Percentiles rank a stretch among this genome's conserved stretches.
phyloP scores from a whole-genome alignment of 2,888 invertebrate genomes.

The Parapristionchus giblindavisi region DNA sequence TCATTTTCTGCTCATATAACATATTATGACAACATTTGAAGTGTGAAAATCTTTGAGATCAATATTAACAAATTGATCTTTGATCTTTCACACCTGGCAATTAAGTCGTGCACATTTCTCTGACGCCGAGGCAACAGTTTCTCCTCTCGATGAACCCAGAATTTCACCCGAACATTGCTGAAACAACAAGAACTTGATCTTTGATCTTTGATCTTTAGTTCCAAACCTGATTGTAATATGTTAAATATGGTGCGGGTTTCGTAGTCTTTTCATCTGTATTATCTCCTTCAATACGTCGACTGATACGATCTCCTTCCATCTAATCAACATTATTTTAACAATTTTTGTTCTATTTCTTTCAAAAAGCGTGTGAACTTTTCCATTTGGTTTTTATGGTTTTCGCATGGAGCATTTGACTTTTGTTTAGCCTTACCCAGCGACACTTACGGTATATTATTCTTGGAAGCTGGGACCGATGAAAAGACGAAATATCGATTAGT shows the following conservation, averaged over 20 bases:
- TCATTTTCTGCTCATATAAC: too few relatives aligned
- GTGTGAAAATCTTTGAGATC: too few relatives aligned
- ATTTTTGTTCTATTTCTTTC: too few relatives aligned
- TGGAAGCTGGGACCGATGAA: too few relatives aligned
- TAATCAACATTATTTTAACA: too few relatives aligned
- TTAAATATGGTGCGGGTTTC: slow-evolving; percentile 30
- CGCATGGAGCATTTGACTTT: too few relatives aligned
- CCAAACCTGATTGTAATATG: slow-evolving; percentile 38
- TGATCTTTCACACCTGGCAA: slow-evolving; percentile 25
- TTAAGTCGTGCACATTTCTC: slow-evolving; percentile 41
- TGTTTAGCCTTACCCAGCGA: too few relatives aligned
- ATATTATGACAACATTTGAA: too few relatives aligned
- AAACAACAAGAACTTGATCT: neutral
- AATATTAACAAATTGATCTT: neutral
- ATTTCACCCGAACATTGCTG: slow-evolving; percentile 36
- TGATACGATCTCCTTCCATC: slow-evolving; percentile 26
- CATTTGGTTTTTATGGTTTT: too few relatives aligned
- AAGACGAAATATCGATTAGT: too few relatives aligned
- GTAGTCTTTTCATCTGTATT: slow-evolving; percentile 13
- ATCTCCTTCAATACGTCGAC: neutral
- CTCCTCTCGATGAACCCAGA: slow-evolving; percentile 37
- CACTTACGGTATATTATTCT: too few relatives aligned
- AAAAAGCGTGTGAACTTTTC: too few relatives aligned
- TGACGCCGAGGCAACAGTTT: slow-evolving; percentile 40
- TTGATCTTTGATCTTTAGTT: neutral